Conservation (phyloP, 2,888 invertebrate genomes). For the Thymelicus sylvestris region DNA sequence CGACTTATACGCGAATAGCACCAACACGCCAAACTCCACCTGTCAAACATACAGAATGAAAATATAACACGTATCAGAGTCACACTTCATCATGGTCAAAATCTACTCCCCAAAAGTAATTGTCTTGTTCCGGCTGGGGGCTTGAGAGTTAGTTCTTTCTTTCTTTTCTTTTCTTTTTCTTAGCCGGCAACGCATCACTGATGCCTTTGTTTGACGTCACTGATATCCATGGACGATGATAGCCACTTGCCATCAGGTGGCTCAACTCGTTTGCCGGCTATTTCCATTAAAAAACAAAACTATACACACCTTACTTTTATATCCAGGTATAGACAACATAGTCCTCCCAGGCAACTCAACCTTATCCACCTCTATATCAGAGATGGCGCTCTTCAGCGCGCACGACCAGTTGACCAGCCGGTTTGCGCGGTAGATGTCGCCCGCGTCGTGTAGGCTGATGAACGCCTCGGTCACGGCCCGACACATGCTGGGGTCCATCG, state of each 20-base stretch:
- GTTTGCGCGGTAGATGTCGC: conserved; percentile 96
- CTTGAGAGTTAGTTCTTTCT: too few relatives aligned
- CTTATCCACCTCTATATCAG: conserved; percentile 99
- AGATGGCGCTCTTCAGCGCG: conserved; percentile 97
- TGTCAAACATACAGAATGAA: conserved; percentile 52
- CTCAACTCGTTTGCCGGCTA: too few relatives aligned
- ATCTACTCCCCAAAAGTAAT: background rate
- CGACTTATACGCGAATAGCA: conserved; percentile 95
- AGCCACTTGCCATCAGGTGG: too few relatives aligned
- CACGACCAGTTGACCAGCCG: conserved; percentile 99
- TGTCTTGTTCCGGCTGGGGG: too few relatives aligned
- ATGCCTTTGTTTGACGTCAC: too few relatives aligned
- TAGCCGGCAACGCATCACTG: too few relatives aligned
- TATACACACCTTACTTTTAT: conserved; percentile 86
- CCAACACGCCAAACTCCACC: conserved; percentile 96
- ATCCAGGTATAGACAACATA: conserved; percentile 94
- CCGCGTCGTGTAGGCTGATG: conserved; percentile 93
- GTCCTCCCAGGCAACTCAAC: conserved; percentile 94
- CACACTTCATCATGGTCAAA: background rate
- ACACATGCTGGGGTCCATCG: conserved; percentile 96
- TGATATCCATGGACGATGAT: too few relatives aligned
- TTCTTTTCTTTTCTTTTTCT: too few relatives aligned
- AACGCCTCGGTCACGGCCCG: conserved; percentile 97
- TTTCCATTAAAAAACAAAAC: too few relatives aligned
- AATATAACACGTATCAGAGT: too few relatives aligned